phyloP scores from a whole-genome alignment of 2,113 vertebrate species.

The Platysternon megacephalum region DNA sequence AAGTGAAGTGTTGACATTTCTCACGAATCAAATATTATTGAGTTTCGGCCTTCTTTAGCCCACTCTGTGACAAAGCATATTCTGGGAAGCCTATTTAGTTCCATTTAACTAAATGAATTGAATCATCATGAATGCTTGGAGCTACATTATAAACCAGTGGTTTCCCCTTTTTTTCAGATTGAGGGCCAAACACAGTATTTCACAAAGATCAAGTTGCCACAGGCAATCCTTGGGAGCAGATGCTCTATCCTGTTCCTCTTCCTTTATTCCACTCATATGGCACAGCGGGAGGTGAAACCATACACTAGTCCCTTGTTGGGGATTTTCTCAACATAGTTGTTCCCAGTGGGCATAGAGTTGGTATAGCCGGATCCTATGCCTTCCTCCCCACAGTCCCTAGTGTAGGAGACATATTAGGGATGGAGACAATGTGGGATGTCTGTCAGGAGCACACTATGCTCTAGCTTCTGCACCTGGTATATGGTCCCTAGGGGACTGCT shows the following conservation, averaged over 20 bases:
- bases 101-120: too few relatives aligned
- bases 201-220: neutral
- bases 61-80: too few relatives aligned
- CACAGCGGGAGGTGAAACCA: neutral
- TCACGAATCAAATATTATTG: too few relatives aligned
- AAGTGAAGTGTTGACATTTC: too few relatives aligned
- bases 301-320: neutral
- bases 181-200: neutral
- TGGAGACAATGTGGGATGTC: neutral
- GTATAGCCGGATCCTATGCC: neutral
- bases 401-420: neutral
- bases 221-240: neutral
- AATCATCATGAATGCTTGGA: too few relatives aligned
- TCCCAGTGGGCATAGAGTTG: neutral
- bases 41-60: too few relatives aligned
- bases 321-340: neutral
- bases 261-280: neutral
- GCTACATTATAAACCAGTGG: neutral
- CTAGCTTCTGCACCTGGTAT: neutral
- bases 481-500: neutral
- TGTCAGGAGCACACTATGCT: neutral
- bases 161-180: neutral
- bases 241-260: neutral
- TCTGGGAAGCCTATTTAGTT: too few relatives aligned
- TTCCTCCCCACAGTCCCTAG: neutral